Conservation (phyloP, 2,113 vertebrate genomes). For the Gasterosteus aculeatus region DNA sequence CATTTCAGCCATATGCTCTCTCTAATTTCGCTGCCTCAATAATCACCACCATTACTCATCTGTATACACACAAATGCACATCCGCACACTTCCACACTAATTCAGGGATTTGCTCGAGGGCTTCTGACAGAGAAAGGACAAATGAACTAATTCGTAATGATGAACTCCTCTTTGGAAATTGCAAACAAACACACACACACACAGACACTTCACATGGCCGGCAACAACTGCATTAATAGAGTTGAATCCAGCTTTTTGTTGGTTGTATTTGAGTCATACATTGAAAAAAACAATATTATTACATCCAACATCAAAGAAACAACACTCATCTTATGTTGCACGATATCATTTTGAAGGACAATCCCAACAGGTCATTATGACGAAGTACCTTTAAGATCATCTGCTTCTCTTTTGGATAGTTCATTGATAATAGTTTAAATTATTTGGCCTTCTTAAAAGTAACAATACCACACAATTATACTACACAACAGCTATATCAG, state of each 20-base stretch:
- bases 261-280: not conserved
- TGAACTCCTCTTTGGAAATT: slow-evolving; percentile 26
- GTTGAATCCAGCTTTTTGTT: slow-evolving; percentile 1
- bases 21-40: slow-evolving; percentile 75
- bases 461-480: not conserved
- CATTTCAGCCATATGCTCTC: slow-evolving; percentile 76
- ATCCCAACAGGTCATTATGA: not conserved
- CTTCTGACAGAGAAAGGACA: slow-evolving; percentile 57
- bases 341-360: not conserved
- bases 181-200: slow-evolving; percentile 18
- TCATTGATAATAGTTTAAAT: not conserved
- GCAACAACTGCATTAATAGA: slow-evolving; percentile 2
- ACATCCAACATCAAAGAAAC: not conserved
- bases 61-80: slow-evolving; percentile 3
- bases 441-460: not conserved
- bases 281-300: not conserved
- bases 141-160: slow-evolving; percentile 43
- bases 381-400: not conserved
- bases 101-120: slow-evolving; percentile 40
- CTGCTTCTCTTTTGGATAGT: not conserved
- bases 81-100: slow-evolving; percentile 23
- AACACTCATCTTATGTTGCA: not conserved
- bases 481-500: not conserved
- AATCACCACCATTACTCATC: slow-evolving; percentile 76
- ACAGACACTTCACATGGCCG: slow-evolving; percentile 1